Evolutionary conservation across 2,797 vertebrate genomes (phyloP).

Genomic region (Apogon talboti): DNA sequence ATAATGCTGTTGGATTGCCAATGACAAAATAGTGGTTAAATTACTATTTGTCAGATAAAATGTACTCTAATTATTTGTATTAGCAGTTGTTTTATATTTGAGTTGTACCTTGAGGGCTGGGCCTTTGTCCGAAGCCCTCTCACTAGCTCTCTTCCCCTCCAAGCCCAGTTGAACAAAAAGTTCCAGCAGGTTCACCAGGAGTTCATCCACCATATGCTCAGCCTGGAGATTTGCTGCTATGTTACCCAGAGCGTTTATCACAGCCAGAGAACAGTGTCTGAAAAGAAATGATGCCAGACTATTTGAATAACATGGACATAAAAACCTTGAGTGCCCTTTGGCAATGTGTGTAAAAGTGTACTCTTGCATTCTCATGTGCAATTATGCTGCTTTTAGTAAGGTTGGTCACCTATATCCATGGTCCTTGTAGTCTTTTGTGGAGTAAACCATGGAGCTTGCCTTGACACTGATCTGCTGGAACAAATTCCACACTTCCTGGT

Average conservation of each 20-base stretch:
- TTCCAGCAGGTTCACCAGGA: constrained; percentile 97
- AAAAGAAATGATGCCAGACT: background rate
- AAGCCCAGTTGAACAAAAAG: constrained; percentile 97
- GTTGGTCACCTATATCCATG: constrained; percentile 93
- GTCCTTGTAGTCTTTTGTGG: constrained; percentile 96
- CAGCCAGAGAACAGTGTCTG: constrained; percentile 96
- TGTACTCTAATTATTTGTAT: background rate
- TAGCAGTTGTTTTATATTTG: background rate
- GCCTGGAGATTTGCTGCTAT: constrained; percentile 97
- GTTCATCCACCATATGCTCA: constrained; percentile 94
- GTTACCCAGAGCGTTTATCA: constrained; percentile 97
- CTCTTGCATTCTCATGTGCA: background rate
- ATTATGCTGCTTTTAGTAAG: background rate
- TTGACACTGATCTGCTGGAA: constrained; percentile 99
- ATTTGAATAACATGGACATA: background rate
- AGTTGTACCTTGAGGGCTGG: constrained; percentile 91
- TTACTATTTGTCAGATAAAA: no score
- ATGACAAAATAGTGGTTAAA: no score
- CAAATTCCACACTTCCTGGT: constrained; percentile 98
- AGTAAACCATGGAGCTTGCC: constrained; percentile 97
- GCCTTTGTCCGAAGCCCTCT: constrained; percentile 95
- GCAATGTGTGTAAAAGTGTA: no score
- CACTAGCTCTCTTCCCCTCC: constrained; percentile 96
- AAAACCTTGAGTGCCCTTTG: background rate
- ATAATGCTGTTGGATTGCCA: no score